Evolutionary conservation across 2,888 invertebrate genomes (phyloP), one percentile per base, ranked within the genome.

Genomic region (Bembecia ichneumoniformis): DNA sequence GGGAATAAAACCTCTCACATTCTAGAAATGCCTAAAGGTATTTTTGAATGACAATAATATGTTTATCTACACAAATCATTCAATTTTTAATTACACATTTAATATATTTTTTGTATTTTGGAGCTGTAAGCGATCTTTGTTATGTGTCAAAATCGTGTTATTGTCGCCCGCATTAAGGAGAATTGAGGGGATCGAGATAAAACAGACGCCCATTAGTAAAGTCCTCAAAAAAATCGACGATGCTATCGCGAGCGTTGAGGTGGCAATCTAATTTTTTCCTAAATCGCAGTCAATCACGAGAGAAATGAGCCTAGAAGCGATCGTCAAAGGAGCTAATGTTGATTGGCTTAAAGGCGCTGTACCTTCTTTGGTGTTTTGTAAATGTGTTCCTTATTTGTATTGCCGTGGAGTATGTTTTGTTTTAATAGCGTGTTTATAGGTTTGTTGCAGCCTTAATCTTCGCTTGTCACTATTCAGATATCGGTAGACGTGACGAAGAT

Each of bases 81-180:
- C 20, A 28, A 28, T 7, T 28, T 28, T 0, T 28, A 7, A 20
- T 20, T 20, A 20, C 9, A 20, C 9, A 9, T 28, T 28, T 9
- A 28, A 28, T 9, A 28, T 20, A 28, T 28, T 28, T 28, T 28
- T 28, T 28, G 20, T 28, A 28, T 7, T 20, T 20, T 20, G 20
- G 1, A 20, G 20, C 17, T 44, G 44, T 11, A 51, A 48, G 49
- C 49, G 72, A 74, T 77, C 73, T 67, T 64, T 62, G 68, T 61
- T 66, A 80, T 64, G 82, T 81, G 83, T 84, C 81, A 78, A 82
- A 84, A 82, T 82, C 81, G 77, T 81, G 80, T 86, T 86, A 86
- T 77, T 73, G 75, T 76, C 82, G 55, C 84, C 84, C 82, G 83
- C 82, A 83, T 83, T n/a, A n/a, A 82, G 83, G 76, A 68, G 81